Base-by-base conservation (phyloP, 2,888 invertebrate genomes). In the Philhelius pedissequus region DNA sequence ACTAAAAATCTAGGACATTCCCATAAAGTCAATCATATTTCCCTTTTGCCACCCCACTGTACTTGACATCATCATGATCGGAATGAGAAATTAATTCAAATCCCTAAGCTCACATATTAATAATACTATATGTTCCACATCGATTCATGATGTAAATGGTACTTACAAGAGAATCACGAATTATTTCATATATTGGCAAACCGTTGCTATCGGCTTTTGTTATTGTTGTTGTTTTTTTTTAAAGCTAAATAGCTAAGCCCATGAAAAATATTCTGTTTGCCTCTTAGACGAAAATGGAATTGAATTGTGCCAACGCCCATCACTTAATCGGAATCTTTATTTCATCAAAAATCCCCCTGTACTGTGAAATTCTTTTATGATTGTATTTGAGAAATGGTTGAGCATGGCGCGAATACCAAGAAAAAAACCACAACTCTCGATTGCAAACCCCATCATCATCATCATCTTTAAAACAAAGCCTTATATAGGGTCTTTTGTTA, bases 341-440 rank as follows among this genome's bases (percentile, higher is more conserved):
- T 83, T 66, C 60, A 78, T 78, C 69, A 83, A 78, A 78, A 73
- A 74, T 25, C 64, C 56, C 62, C 78, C 64, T 74, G 62, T 43
- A 15, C 43, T 69, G n/a, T n/a, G 35, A 56, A 50, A 50, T 73
- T 69, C 40, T 50, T 27, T 56, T 58, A 20, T 48, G 8, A 45
- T 13, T 45, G 30, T 64, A 20, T 56, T 40, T 40, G 58, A n/a
- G 25, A 9, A 32, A 40, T 20, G 20, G 43, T 18, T 27, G 8
- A 50, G 15, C 25, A n/a, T 52, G n/a, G 6, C 11, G 20, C 11
- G 18, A 35, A 20, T 32, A 32, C 18, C 6, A n/a, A n/a, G 7
- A 62, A 13, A 18, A 22, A 32, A 3, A 15, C 35, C 38, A 52
- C 35, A 45, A 11, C 45, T 20, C 20, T 5, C 9, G 27, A 60